Evolutionary conservation across 1,140 invertebrate species (phyloP).

Genomic region (Apis mellifera): Amel_HAv3.1 CM009937.2:7516001-7516500

Average conservation of each 20-base stretch:
- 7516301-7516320: not conserved
- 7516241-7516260: no score
- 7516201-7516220: not conserved
- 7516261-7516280: no score
- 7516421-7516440: not conserved
- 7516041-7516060: not conserved
- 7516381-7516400: not conserved
- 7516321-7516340: not conserved
- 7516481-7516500: not conserved
- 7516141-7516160: no score
- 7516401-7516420: not conserved
- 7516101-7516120: not conserved
- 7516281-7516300: no score
- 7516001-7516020: not conserved
- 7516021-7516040: not conserved
- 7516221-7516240: no score
- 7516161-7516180: no score
- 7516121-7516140: not conserved
- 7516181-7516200: not conserved
- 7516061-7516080: not conserved
- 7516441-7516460: constrained; percentile 7
- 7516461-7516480: not conserved
- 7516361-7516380: not conserved
- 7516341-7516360: not conserved
- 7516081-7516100: not conserved